Base-by-base conservation (phyloP, 2,113 vertebrate genomes). In the Dasyurus viverrinus region DNA sequence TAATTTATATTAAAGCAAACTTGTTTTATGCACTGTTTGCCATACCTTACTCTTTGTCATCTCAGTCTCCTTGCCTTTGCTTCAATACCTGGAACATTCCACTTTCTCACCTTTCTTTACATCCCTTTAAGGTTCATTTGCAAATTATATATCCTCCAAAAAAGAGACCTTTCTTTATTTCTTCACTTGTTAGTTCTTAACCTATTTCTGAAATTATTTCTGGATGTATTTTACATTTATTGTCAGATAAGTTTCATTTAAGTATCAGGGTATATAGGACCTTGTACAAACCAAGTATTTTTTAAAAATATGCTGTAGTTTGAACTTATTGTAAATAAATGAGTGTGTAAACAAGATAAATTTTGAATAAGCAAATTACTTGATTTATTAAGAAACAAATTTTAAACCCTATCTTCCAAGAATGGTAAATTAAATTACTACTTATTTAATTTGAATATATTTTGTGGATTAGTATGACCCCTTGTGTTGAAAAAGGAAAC, bases 401-500 rank as follows among this genome's bases (percentile, higher is more conserved):
- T 54, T 96, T 55, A 96, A 97, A 89, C 25, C 48, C 8, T 89
- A 42, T 23, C 46, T 92, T 1, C 27, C 36, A 89, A 91, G 54
- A 95, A 93, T 1, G 9, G 90, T 53, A 92, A 97, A 97, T 91
- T 26, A 93, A 94, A 92, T 11, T 3, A 24, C 47, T 91, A 50
- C 8, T 96, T 53, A 97, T 68, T 91, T 50, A 16, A 94, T 97
- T 97, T 89, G n/a, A 92, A 95, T 84, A 93, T 91, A 95, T 94
- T 97, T 90, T 94, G 95, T 95, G 97, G 97, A 96, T 97, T 94
- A 98, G 97, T 97, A 98, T 98, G 98, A 98, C 98, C 98, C 98
- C 98, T 98, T 98, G 98, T 98, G 98, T 98, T 98, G 98, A 98
- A 97, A 92, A 0, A 25, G 94, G 98, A 97, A 98, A 97, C 97